Conservation (phyloP, 35 echinoderm and acorn worm genomes). For the Nesometra sesokonis region DNA sequence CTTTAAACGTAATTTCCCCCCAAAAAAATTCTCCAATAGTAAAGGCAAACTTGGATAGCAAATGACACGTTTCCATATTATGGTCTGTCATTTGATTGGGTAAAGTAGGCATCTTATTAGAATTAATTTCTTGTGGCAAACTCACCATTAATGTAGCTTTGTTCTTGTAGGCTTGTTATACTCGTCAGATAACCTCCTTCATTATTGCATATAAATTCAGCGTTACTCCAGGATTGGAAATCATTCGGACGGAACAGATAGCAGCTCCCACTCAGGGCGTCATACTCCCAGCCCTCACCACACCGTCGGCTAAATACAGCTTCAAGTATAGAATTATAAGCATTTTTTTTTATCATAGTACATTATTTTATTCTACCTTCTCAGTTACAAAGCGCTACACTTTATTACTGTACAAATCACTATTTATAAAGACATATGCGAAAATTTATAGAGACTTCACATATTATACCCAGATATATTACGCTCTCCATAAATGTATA, state of each 20-base stretch:
- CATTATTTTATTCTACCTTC: too few species aligned
- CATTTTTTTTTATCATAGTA: too few species aligned
- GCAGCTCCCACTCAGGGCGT: conserved; percentile 45
- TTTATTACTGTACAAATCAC: not conserved
- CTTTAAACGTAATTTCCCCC: too few species aligned
- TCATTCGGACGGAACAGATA: conserved; percentile 41
- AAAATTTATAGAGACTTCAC: too few species aligned
- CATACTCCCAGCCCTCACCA: conserved; percentile 69
- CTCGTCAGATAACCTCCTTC: conserved; percentile 68
- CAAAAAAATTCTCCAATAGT: too few species aligned
- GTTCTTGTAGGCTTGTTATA: conserved; percentile 33
- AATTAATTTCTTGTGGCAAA: not conserved
- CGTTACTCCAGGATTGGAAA: conserved; percentile 48
- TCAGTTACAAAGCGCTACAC: not conserved
- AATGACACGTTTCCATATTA: too few species aligned
- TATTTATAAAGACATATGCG: too few species aligned
- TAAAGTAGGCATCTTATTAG: not conserved
- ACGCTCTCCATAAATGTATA: too few species aligned
- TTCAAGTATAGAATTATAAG: too few species aligned
- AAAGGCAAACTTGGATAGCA: too few species aligned
- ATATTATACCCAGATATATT: too few species aligned
- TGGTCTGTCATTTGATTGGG: too few species aligned
- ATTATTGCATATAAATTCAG: conserved; percentile 35
- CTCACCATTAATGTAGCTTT: conserved; percentile 77
- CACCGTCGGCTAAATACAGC: conserved; percentile 52